phyloP scores from a whole-genome alignment of 2,888 invertebrate species.

The Heliconius cydno region DNA sequence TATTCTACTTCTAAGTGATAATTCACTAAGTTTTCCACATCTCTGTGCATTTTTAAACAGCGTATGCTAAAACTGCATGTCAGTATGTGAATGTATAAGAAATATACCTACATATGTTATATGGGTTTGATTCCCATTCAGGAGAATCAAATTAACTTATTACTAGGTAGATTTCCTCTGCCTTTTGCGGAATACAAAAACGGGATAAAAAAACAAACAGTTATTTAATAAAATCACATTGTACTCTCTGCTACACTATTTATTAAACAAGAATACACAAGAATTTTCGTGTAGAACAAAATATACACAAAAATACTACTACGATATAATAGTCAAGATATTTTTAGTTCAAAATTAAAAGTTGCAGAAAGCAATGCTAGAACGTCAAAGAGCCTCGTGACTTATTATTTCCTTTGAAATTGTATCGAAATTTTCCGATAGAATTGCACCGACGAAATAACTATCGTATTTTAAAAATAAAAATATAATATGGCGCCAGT shows the following conservation, averaged over 20 bases:
- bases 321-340: background rate
- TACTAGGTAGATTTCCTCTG: no score
- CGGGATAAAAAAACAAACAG: no score
- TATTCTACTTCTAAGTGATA: no score
- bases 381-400: constrained; percentile 23
- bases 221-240: background rate
- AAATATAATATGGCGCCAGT: background rate
- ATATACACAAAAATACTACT: background rate
- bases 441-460: constrained; percentile 12
- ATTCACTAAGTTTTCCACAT: no score
- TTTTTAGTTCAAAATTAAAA: constrained; percentile 12
- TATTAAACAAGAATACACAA: background rate
- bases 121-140: no score
- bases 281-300: background rate
- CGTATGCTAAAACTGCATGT: no score
- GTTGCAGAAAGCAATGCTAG: constrained; percentile 16
- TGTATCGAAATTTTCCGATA: constrained; percentile 20
- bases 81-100: no score
- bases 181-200: no score
- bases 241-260: background rate
- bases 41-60: no score
- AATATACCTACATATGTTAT: no score
- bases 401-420: constrained; percentile 29
- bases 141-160: no score
- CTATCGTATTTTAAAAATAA: background rate